Base-by-base conservation (phyloP, 2,113 vertebrate genomes). In the Sapajus apella region DNA sequence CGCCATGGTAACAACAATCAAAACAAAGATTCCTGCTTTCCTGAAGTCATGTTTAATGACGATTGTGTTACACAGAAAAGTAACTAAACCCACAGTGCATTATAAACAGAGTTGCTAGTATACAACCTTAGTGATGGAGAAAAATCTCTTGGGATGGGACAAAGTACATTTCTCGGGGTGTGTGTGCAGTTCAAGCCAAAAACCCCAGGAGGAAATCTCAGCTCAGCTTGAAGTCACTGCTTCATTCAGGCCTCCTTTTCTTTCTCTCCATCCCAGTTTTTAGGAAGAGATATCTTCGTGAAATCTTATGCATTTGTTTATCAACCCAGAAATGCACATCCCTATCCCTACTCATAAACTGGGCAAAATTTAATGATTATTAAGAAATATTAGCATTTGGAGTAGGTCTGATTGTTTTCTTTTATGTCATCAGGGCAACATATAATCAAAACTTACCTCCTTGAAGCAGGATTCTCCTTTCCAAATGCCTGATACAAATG, bases 61-160 rank as follows among this genome's bases (percentile, higher is more conserved):
- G 96, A 96, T 84, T 97, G 32, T 96, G 77, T 95, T 95, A 58
- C 45, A 91, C 66, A 82, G 94, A 80, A 91, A 20, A 91, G 87
- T 95, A 97, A 97, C 45, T 75, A 96, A 97, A 94, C 89, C 96
- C 3, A 6, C 90, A 70, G 37, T 50, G 90, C n/a, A 96, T 96
- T 68, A 87, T 90, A 97, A 96, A 90, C 84, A 90, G 83, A 96
- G 87, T 73, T 94, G 52, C 87, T 94, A 81, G 94, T 30, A 61
- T 81, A 80, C 83, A 45, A 50, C 73, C 84, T 70, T 86, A 37
- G 4, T 79, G 58, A 94, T 9, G 12, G 76, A 96, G 93, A 72
- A 90, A 89, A 90, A 85, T 61, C 81, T 84, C 70, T 85, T 93
- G 50, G 56, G 56, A 92, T 27, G 43, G 17, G 37, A 96, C 64